Base-by-base conservation (phyloP, 2,888 invertebrate genomes). In the Seira ritae region DNA sequence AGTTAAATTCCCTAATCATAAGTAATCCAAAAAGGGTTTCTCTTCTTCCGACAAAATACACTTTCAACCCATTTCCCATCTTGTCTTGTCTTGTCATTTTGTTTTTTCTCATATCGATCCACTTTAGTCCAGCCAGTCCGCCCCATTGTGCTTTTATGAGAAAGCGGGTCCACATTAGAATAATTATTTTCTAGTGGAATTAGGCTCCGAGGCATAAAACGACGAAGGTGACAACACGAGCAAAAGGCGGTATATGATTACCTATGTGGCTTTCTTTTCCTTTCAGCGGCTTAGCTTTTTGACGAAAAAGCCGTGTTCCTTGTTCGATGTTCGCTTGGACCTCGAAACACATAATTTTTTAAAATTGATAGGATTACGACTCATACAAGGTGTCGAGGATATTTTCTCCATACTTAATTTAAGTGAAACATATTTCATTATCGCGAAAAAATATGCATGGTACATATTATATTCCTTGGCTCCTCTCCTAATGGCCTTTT, bases 151-250 rank as follows among this genome's bases (percentile, higher is more conserved):
- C 31, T 68, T 74, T 68, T 62, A 31, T 31, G 31, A 23, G n/a
- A n/a, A n/a, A n/a, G n/a, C n/a, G n/a, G n/a, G 20, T 62, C 50
- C 17, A 15, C 17, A 50, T 50, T 50, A 50, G 12, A 50, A 50
- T 50, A 50, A 50, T 50, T 50, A 50, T 50, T 50, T 50, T 23
- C 42, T 42, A 31, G 31, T 31, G 31, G 31, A 31, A 31, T 31
- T 31, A 31, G 31, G 31, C 67, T 42, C 68, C 55, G n/a, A 20
- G 6, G 31, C n/a, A 17, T 15, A 31, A 22, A 20, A 31, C 17
- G 77, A 78, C 68, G 66, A 68, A 78, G 79, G 73, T 69, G 74
- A 79, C 78, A 79, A 77, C 79, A 73, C 23, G 20, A 60, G 37
- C 50, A 50, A 79, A 68, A 79, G 79, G 79, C 73, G 79, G 50